Conservation (phyloP, 1,140 invertebrate genomes). For the Bradysia coprophila region DNA sequence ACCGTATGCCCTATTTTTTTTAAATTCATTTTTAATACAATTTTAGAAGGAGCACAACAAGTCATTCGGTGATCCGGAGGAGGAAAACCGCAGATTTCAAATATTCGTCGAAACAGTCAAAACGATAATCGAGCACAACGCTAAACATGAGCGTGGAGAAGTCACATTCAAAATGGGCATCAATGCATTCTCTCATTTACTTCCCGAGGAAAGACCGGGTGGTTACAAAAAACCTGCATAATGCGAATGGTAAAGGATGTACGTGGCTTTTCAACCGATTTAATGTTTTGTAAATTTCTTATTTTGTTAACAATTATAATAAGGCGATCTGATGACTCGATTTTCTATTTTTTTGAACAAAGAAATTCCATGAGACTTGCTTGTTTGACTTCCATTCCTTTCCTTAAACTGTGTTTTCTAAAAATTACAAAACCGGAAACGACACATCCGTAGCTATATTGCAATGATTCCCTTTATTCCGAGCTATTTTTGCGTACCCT, state of each 20-base stretch:
- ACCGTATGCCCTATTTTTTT: too few species aligned
- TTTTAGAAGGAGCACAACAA: neutral
- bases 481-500: slow-evolving; percentile 36
- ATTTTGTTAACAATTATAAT: neutral
- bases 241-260: too few species aligned
- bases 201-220: neutral
- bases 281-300: neutral
- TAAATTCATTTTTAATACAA: too few species aligned
- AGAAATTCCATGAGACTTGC: neutral
- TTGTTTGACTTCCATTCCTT: slow-evolving; percentile 25
- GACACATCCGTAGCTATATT: slow-evolving; percentile 33
- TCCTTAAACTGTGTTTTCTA: too few species aligned
- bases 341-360: neutral
- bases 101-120: neutral
- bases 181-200: neutral
- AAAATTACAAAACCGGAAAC: slow-evolving; percentile 25
- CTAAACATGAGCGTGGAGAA: neutral
- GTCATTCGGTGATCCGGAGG: neutral
- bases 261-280: neutral
- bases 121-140: neutral
- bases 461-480: slow-evolving; percentile 37
- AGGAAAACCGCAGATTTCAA: neutral
- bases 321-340: neutral
- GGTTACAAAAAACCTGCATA: too few species aligned
- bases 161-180: neutral